Percentiles rank a stretch among this genome's conserved stretches.
These are phyloP conservation scores for Grapholita molesta DNA, from an alignment of 1,140 invertebrate species.

Conservation along the genomic window DNA sequence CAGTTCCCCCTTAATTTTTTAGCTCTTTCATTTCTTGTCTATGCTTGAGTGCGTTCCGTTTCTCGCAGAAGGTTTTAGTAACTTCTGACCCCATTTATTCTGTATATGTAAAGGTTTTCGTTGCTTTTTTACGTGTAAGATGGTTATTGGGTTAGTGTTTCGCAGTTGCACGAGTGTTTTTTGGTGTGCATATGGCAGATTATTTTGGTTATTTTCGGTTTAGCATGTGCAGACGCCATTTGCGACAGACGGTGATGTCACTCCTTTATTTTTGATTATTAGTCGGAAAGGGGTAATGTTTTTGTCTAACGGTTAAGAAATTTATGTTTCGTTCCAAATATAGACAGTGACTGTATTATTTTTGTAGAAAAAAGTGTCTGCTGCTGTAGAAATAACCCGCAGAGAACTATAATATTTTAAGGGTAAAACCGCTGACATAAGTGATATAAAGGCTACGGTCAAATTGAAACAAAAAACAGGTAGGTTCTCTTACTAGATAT, in stretches of 20 bases:
- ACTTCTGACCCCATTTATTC: conserved; percentile 22
- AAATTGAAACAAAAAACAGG: not conserved
- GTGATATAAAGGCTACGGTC: not conserved
- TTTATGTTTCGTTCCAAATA: conserved; percentile 31
- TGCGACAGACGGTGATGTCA: conserved; percentile 71
- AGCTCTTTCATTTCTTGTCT: conserved; percentile 44
- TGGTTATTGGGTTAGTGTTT: conserved; percentile 53
- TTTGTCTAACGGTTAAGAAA: conserved; percentile 43
- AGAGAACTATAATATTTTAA: not conserved
- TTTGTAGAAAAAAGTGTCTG: conserved; percentile 17
- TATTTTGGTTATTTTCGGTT: conserved; percentile 69
- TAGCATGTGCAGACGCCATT: conserved; percentile 66
- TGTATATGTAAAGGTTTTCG: conserved; percentile 32
- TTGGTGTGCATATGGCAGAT: conserved; percentile 70
- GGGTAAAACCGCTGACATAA: not conserved
- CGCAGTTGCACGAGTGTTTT: conserved; percentile 53
- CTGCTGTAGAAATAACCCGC: not conserved
- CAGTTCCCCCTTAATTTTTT: conserved; percentile 56
- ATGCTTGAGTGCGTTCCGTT: conserved; percentile 35
- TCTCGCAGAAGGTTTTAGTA: conserved; percentile 22
- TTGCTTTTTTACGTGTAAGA: conserved; percentile 33
- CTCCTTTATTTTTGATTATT: conserved; percentile 64
- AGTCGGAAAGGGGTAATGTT: conserved; percentile 57
- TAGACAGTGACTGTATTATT: conserved; percentile 30
- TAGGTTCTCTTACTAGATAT: too few species aligned